phyloP scores from a whole-genome alignment of 2,888 invertebrate genomes.

The Parapristionchus giblindavisi region DNA sequence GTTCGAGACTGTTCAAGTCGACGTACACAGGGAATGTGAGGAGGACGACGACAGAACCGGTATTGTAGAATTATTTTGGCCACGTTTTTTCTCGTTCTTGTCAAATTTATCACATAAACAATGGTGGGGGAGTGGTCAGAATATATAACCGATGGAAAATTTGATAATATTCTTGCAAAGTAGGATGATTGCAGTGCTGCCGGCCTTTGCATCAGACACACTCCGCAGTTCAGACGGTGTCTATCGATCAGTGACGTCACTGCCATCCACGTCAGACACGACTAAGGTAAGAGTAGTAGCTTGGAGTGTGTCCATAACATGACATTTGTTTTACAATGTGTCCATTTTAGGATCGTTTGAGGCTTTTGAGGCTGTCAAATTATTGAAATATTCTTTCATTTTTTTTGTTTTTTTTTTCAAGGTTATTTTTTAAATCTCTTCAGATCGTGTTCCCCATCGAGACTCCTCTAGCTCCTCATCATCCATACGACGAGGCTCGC shows the following conservation, averaged over 20 bases:
- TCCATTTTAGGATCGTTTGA: not conserved
- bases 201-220: not conserved
- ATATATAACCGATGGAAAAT: too few species aligned
- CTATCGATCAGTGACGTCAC: slow-evolving; percentile 23
- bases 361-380: not conserved
- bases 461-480: not conserved
- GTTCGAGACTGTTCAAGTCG: too few species aligned
- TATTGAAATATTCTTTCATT: not conserved
- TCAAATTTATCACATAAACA: too few species aligned
- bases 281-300: slow-evolving; percentile 14
- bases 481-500: not conserved
- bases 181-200: too few species aligned
- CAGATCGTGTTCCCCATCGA: slow-evolving; percentile 24
- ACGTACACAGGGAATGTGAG: too few species aligned
- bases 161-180: too few species aligned
- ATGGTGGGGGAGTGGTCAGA: too few species aligned
- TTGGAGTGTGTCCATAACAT: too few species aligned
- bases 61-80: too few species aligned
- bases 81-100: too few species aligned
- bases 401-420: not conserved
- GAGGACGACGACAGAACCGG: too few species aligned
- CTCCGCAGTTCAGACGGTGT: not conserved
- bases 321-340: not conserved
- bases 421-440: not conserved
- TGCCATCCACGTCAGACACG: slow-evolving; percentile 20